Evolutionary conservation across 2,797 vertebrate species (phyloP).

Genomic region (Premnoplex brunnescens): DNA sequence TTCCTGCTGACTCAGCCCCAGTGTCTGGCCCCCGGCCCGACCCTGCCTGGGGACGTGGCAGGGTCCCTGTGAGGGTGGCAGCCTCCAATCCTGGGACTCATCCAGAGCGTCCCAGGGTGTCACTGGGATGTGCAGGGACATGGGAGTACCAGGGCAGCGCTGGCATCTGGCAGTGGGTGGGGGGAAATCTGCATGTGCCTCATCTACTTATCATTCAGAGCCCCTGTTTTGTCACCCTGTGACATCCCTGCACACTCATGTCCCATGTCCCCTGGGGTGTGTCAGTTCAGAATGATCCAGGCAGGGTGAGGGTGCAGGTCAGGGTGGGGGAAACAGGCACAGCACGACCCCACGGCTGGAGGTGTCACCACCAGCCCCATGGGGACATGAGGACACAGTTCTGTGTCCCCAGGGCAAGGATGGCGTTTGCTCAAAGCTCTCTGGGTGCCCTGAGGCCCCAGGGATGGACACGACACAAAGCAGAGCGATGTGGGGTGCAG

Average conservation of each 20-base stretch:
- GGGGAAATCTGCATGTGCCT: background rate
- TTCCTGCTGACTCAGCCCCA: background rate
- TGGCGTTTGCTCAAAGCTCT: background rate
- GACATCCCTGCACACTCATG: background rate
- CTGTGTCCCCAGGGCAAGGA: fast-evolving
- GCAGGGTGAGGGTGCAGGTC: background rate
- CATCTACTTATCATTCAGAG: background rate
- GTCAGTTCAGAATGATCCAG: background rate
- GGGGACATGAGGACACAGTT: background rate
- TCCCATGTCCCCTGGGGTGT: background rate
- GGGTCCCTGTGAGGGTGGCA: background rate
- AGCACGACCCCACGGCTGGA: fast-evolving
- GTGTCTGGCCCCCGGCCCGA: background rate
- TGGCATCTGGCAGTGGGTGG: background rate
- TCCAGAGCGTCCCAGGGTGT: background rate
- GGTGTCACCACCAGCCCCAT: background rate
- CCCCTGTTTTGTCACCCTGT: background rate
- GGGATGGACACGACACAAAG: background rate
- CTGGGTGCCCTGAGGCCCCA: fast-evolving
- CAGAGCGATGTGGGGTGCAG: background rate
- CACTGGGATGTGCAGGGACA: fast-evolving
- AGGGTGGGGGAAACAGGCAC: background rate
- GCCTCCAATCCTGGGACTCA: fast-evolving
- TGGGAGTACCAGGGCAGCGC: background rate
- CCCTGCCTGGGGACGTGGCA: background rate